Conservation (phyloP, 2,113 vertebrate genomes). For the Oryzias javanicus region DNA sequence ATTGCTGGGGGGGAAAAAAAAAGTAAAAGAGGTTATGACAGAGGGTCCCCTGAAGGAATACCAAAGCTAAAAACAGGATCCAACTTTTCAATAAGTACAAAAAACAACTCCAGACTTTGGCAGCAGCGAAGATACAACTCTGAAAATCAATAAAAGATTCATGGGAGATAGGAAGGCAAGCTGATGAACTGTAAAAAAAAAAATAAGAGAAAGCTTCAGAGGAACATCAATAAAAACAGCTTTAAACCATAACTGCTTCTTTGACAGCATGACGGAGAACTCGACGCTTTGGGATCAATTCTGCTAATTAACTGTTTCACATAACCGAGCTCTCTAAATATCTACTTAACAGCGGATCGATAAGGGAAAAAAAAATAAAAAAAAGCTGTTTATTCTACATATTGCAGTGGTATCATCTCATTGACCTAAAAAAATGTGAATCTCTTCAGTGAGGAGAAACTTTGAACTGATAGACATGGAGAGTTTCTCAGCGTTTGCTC, state of each 20-base stretch:
- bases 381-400: slow-evolving; percentile 13
- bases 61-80: background rate
- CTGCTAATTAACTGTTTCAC: slow-evolving; percentile 60
- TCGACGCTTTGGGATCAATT: slow-evolving; percentile 39
- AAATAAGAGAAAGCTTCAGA: slow-evolving; percentile 12
- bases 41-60: background rate
- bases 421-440: background rate
- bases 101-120: slow-evolving; percentile 3
- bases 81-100: slow-evolving; percentile 9
- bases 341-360: slow-evolving; percentile 52
- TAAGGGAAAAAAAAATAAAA: slow-evolving; percentile 12
- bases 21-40: too few relatives aligned
- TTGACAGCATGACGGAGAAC: slow-evolving; percentile 62
- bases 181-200: slow-evolving; percentile 6
- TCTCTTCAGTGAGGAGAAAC: background rate
- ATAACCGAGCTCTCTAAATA: slow-evolving; percentile 52
- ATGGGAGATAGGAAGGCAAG: slow-evolving; percentile 17
- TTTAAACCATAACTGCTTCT: slow-evolving; percentile 39
- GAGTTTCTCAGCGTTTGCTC: too few relatives aligned
- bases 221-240: slow-evolving; percentile 40
- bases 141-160: slow-evolving; percentile 48
- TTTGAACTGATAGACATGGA: too few relatives aligned
- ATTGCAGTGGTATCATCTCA: slow-evolving; percentile 20
- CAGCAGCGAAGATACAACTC: background rate
- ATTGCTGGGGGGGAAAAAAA: too few relatives aligned